Evolutionary conservation across 2,888 invertebrate species (phyloP).

Genomic region (Orchesellides sinensis): DNA sequence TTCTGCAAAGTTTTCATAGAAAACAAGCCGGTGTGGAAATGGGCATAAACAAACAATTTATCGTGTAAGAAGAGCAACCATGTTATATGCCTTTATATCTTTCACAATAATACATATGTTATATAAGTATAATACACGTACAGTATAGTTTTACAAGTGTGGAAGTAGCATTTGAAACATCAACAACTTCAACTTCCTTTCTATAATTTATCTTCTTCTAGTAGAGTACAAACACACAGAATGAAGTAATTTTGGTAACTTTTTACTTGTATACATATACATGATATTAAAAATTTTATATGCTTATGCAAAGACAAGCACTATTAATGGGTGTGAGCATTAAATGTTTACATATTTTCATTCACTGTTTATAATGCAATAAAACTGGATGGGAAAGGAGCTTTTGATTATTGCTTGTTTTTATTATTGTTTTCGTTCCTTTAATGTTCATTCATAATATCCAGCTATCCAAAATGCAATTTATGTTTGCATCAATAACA

Average conservation of each 20-base stretch:
- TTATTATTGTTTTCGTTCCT: slow-evolving; percentile 25
- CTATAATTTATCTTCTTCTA: slow-evolving; percentile 40
- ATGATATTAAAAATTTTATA: background rate
- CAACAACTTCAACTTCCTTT: slow-evolving; percentile 47
- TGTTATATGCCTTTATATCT: background rate
- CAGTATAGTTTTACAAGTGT: background rate
- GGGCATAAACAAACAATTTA: slow-evolving; percentile 71
- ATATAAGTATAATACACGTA: background rate
- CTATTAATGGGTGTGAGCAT: background rate
- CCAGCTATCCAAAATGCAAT: too few relatives aligned
- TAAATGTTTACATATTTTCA: slow-evolving; percentile 45
- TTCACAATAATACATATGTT: background rate
- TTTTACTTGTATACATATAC: background rate
- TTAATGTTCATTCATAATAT: background rate
- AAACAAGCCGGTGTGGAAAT: slow-evolving; percentile 72
- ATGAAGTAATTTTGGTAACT: slow-evolving; percentile 1
- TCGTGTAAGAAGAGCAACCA: slow-evolving; percentile 27
- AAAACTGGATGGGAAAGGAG: slow-evolving; percentile 29
- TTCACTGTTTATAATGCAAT: slow-evolving; percentile 53
- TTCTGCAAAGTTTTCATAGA: slow-evolving; percentile 73
- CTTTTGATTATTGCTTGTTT: slow-evolving; percentile 14
- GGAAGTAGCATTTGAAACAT: slow-evolving; percentile 35
- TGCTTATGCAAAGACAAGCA: background rate
- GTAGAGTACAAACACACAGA: background rate
- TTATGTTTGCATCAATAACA: too few relatives aligned